Conservation (phyloP, 1,140 invertebrate genomes). For the Scaptomyza pallida region DNA sequence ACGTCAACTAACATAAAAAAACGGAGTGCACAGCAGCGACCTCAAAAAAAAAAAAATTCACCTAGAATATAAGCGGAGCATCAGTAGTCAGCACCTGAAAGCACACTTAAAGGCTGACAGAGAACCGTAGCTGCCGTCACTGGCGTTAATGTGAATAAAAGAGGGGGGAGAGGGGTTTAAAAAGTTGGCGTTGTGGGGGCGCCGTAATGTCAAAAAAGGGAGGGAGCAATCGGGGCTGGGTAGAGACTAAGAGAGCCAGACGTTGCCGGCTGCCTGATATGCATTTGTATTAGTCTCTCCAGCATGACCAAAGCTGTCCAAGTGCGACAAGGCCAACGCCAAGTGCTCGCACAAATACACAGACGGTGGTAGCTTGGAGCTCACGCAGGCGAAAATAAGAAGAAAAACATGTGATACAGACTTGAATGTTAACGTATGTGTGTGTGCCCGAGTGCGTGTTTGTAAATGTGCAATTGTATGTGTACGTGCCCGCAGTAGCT, state of each 20-base stretch:
- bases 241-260: slow-evolving; percentile 51
- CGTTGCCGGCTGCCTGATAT: slow-evolving; percentile 66
- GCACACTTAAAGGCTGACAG: slow-evolving; percentile 66
- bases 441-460: slow-evolving; percentile 21
- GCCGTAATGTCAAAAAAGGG: slow-evolving; percentile 12
- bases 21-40: slow-evolving; percentile 47
- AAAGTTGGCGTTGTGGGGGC: slow-evolving; percentile 35
- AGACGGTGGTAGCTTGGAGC: slow-evolving; percentile 30
- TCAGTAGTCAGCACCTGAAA: slow-evolving; percentile 66
- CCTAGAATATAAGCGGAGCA: slow-evolving; percentile 58
- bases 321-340: slow-evolving; percentile 83
- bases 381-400: slow-evolving; percentile 79
- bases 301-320: slow-evolving; percentile 62
- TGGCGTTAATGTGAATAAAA: slow-evolving; percentile 68
- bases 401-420: slow-evolving; percentile 83
- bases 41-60: slow-evolving; percentile 70
- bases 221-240: neutral
- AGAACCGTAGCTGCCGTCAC: slow-evolving; percentile 23
- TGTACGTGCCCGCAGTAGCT: slow-evolving; percentile 45
- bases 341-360: slow-evolving; percentile 61
- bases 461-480: slow-evolving; percentile 25
- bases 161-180: slow-evolving; percentile 10
- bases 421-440: slow-evolving; percentile 52
- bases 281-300: slow-evolving; percentile 62
- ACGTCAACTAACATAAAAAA: slow-evolving; percentile 57